Evolutionary conservation across 2,113 vertebrate species (phyloP).

Genomic region (Rhinichthys klamathensis): DNA sequence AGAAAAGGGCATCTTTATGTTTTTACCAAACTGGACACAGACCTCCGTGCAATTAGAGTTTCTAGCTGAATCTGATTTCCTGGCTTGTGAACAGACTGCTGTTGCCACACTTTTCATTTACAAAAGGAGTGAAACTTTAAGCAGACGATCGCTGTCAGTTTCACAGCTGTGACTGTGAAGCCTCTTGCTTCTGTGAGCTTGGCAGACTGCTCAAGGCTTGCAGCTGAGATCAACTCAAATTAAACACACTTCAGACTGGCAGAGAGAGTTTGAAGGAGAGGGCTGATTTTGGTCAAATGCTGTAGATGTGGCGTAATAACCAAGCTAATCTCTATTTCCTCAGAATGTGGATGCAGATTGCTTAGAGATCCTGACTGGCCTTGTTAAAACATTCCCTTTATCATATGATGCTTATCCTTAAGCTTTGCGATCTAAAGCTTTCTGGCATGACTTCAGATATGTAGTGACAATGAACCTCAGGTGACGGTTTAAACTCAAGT

Average conservation of each 20-base stretch:
- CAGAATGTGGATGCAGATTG: neutral
- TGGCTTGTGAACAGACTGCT: constrained; percentile 38
- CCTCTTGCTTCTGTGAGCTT: neutral
- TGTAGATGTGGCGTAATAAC: neutral
- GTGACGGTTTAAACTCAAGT: constrained; percentile 7
- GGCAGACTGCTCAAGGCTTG: constrained; percentile 8
- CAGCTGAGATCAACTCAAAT: constrained; percentile 38
- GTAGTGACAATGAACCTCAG: neutral
- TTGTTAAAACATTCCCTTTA: constrained; percentile 15
- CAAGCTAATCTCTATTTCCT: constrained; percentile 3
- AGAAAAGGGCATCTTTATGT: neutral
- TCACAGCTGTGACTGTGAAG: constrained; percentile 52
- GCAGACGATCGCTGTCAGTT: constrained; percentile 21
- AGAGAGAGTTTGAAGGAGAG: constrained; percentile 9
- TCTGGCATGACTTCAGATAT: neutral
- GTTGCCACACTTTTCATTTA: constrained; percentile 37
- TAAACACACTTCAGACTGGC: constrained; percentile 18
- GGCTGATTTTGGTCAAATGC: constrained; percentile 5
- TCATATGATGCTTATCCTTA: neutral
- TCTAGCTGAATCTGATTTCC: constrained; percentile 13
- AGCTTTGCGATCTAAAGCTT: neutral
- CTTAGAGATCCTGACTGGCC: constrained; percentile 1
- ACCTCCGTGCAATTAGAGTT: neutral
- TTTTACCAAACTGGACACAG: neutral
- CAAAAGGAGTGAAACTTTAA: constrained; percentile 33